phyloP scores from a whole-genome alignment of 2,113 vertebrate species.

The Hemichromis elongatus region DNA sequence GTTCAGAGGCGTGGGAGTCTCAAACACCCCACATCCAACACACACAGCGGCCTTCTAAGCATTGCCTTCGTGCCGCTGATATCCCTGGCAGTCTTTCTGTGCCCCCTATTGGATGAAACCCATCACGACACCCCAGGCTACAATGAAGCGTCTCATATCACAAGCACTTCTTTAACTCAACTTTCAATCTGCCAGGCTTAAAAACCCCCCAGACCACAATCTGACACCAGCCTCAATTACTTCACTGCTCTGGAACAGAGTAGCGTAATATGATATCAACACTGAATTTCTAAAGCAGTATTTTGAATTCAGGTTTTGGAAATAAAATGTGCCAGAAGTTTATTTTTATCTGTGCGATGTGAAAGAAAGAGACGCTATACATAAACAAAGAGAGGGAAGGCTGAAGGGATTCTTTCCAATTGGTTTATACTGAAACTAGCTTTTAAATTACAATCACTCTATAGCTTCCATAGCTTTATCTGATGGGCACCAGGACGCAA shows the following conservation, averaged over 20 bases:
- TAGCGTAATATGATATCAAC: conserved; percentile 66
- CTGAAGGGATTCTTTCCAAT: conserved; percentile 29
- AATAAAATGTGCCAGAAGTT: conserved; percentile 64
- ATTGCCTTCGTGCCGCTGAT: not conserved
- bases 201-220: conserved; percentile 63
- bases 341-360: conserved; percentile 62
- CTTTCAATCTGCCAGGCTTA: conserved; percentile 59
- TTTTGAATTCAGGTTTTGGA: conserved; percentile 52
- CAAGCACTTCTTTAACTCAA: conserved; percentile 50
- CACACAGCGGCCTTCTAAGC: not conserved
- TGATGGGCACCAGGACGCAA: conserved; percentile 52
- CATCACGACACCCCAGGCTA: not conserved
- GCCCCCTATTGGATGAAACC: conserved; percentile 68
- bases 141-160: conserved; percentile 32
- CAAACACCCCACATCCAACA: not conserved
- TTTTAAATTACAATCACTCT: conserved; percentile 47
- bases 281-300: conserved; percentile 56
- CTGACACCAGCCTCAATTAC: conserved; percentile 72
- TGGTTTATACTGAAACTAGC: conserved; percentile 30
- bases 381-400: conserved; percentile 58
- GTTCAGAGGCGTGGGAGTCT: not conserved
- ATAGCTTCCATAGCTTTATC: conserved; percentile 38
- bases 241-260: conserved; percentile 60
- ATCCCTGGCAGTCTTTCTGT: conserved; percentile 53
- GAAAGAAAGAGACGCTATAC: conserved; percentile 46